These are phyloP conservation scores for Diaperis boleti DNA, from an alignment of 2,888 invertebrate genomes.

Conservation along the genomic window DNA sequence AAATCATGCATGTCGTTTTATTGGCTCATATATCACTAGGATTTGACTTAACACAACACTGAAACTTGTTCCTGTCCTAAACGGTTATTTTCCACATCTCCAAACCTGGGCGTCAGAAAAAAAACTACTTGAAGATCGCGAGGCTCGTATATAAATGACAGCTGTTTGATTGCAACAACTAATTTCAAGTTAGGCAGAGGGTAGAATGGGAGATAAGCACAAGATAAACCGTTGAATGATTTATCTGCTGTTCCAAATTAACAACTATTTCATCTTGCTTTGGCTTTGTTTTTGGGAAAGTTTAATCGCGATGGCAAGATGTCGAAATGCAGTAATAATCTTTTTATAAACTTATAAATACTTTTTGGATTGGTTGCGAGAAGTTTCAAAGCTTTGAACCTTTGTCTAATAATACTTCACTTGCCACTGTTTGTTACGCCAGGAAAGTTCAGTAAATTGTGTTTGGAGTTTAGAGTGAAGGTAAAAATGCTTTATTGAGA, in stretches of 20 bases:
- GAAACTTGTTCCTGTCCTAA: conserved; percentile 25
- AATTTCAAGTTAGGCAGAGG: neutral
- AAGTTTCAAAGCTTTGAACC: conserved; percentile 1
- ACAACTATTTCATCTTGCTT: too few species aligned
- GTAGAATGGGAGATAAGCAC: too few species aligned
- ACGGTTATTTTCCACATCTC: conserved; percentile 7
- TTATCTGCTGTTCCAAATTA: too few species aligned
- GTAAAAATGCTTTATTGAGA: too few species aligned
- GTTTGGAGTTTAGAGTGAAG: too few species aligned
- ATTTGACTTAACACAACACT: conserved; percentile 22
- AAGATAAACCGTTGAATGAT: too few species aligned
- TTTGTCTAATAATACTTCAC: conserved; percentile 8
- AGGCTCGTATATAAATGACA: neutral
- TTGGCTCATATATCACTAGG: conserved; percentile 29
- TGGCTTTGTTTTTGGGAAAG: too few species aligned
- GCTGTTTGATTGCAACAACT: neutral
- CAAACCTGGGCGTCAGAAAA: conserved; percentile 8
- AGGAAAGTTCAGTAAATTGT: conserved; percentile 5
- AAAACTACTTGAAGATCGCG: neutral
- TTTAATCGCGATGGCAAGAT: neutral
- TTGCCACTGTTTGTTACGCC: conserved; percentile 1
- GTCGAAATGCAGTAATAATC: neutral
- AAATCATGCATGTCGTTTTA: conserved; percentile 27
- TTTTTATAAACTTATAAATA: conserved; percentile 1
- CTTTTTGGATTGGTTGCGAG: neutral